Base-by-base conservation (phyloP, 2,797 vertebrate species). In the Sebastes jordani region DNA sequence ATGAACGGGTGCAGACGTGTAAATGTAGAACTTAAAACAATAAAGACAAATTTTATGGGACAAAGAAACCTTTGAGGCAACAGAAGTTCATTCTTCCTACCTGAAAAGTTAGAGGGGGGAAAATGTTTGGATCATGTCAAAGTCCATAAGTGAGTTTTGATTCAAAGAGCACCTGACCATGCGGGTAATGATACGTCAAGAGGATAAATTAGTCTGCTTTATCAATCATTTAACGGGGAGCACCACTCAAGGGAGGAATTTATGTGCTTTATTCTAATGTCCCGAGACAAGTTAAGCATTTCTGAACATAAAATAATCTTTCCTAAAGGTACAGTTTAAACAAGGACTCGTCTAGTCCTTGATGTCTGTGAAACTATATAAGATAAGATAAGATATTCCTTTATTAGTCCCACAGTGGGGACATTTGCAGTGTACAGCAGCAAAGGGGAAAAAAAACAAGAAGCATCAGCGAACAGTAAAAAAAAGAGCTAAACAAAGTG, bases 21-120 rank as follows among this genome's bases (percentile, higher is more conserved):
- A 92, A 92, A 91, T 61, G 86, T 92, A 92, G 88, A 90, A 86
- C 83, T 92, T 90, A 91, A 88, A 91, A 90, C 80, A 93, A 93
- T 88, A 92, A 90, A 90, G 85, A 71, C 36, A 7, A 32, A 81
- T 73, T 85, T 86, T 79, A 62, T 63, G 59, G 77, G 79, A 91
- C 86, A 89, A 83, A 90, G 85, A 83, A 85, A 84, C 76, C 74
- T 88, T 90, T 94, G 91, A 90, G 88, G 75, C 60, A 83, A 78
- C 64, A 78, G 67, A 68, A 66, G 61, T 80, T 78, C 70, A 79
- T 42, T 91, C 49, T 18, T 72, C 29, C 14, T 29, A 64, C 58
- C 60, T 90, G 55, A 78, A 83, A 83, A 71, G 64, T 82, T 52
- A 62, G 22, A 78, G 14, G 13, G 13, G 61, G 58, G 81, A 38